Conservation (phyloP, 2,888 invertebrate genomes). For the Bembecia ichneumoniformis region DNA sequence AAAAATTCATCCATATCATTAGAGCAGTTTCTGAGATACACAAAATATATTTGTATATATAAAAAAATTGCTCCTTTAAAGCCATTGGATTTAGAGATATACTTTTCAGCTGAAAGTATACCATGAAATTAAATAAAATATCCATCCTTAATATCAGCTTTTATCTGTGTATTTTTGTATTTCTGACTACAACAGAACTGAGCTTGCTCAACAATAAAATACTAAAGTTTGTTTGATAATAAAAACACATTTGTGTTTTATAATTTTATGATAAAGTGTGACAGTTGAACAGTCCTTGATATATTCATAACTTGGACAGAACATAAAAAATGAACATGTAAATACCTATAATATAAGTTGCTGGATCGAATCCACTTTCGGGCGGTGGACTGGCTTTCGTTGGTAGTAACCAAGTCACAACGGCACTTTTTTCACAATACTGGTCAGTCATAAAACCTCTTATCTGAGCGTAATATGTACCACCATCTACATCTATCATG, state of each 20-base stretch:
- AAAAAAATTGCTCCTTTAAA: too few species aligned
- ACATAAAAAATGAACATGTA: background rate
- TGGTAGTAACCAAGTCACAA: slow-evolving; percentile 92
- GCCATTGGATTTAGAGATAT: too few species aligned
- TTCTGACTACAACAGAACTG: too few species aligned
- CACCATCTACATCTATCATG: slow-evolving; percentile 81
- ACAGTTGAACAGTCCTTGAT: background rate
- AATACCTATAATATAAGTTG: slow-evolving; percentile 88
- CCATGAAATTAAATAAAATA: too few species aligned
- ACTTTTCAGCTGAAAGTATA: too few species aligned
- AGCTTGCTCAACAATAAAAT: too few species aligned
- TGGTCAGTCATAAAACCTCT: slow-evolving; percentile 91
- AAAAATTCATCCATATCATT: too few species aligned
- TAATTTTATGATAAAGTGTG: background rate
- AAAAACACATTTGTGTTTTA: background rate
- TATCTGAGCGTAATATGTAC: slow-evolving; percentile 90
- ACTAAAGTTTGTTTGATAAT: background rate
- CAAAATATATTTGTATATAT: too few species aligned
- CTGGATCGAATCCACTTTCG: slow-evolving; percentile 85
- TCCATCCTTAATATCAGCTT: too few species aligned
- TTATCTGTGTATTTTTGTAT: too few species aligned
- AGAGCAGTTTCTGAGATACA: too few species aligned
- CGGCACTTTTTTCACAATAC: slow-evolving; percentile 94
- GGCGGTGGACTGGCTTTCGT: slow-evolving; percentile 85
- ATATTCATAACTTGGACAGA: background rate